Evolutionary conservation across 2,797 vertebrate species (phyloP), one percentile per base, ranked within the genome.

Genomic region (Trichosurus vulpecula): DNA sequence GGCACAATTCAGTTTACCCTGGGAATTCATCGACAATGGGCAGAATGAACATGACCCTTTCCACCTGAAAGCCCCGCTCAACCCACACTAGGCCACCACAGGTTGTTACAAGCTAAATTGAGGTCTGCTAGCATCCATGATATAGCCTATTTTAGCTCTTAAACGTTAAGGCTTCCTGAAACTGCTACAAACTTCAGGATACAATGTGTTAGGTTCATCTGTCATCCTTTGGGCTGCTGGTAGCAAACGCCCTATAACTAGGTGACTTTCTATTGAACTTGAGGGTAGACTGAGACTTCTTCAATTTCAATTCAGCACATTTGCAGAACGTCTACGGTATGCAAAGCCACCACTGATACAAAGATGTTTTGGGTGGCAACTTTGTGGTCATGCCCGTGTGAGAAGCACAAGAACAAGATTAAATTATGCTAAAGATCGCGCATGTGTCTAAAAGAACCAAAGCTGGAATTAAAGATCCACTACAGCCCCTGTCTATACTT

Each of bases 381-480:
- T 94, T 90, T 47, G 56, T 95, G 47, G 54, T 81, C 16, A 22
- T 47, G n/a, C 81, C 19, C 56, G 93, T 93, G 41, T 0, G 55
- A 52, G 93, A 97, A 95, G 93, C 4, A 61, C 16, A 56, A 87
- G 87, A 91, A 90, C 57, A 54, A 92, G 94, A 95, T 91, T 58
- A 93, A 91, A 87, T 66, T 55, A 66, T 96, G 81, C 9, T 52
- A 30, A 25, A 91, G 27, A 92, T 90, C 93, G 66, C 90, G 90
- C n/a, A 91, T 22, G 41, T 51, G 41, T 51, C 52, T n/a, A 57
- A 92, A 35, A 91, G 92, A 58, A 25, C 14, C 41, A 52, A 87
- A 95, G 41, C 54, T 81, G 52, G 87, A 66, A 92, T 96, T 96
- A 54, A 92, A 35, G 54, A 93, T 95, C 97, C 55, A 56, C 91